These are phyloP conservation scores for Taeniopygia guttata DNA, from an alignment of 2,797 vertebrate species.

Conservation along the genomic window DNA sequence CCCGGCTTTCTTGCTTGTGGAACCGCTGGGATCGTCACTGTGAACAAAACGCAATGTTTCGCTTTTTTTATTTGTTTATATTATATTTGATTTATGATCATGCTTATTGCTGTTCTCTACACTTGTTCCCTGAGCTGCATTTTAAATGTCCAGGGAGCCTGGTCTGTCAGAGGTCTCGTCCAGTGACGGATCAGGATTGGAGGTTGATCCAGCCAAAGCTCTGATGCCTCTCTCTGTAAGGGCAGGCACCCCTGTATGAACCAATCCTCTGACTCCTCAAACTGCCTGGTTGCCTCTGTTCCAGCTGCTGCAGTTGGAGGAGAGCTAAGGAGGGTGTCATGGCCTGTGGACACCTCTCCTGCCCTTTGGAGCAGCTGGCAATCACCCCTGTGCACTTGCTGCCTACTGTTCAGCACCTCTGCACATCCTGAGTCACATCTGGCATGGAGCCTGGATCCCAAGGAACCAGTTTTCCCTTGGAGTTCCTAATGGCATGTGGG, in stretches of 20 bases:
- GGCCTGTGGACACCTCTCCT: neutral
- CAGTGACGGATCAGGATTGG: neutral
- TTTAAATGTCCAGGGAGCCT: neutral
- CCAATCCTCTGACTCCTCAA: neutral
- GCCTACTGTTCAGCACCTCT: neutral
- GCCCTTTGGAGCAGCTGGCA: neutral
- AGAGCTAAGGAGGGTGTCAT: neutral
- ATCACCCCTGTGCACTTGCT: neutral
- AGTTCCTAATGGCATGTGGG: neutral
- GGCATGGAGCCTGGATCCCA: neutral
- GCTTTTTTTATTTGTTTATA: slow-evolving; percentile 70
- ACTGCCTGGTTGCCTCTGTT: neutral
- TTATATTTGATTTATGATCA: neutral
- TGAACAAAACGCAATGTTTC: slow-evolving; percentile 78
- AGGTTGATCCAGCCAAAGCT: neutral
- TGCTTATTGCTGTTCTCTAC: neutral
- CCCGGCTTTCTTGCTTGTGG: slow-evolving; percentile 73
- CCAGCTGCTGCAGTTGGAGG: neutral
- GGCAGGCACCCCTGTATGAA: neutral
- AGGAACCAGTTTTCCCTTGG: neutral
- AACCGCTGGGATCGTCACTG: slow-evolving; percentile 79
- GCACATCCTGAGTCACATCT: neutral
- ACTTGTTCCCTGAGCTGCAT: slow-evolving; percentile 1
- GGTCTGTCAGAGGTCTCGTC: neutral
- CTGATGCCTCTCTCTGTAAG: neutral